Evolutionary conservation across 1,140 invertebrate species (phyloP), one percentile per base, ranked within the genome.

Genomic region (Drosophila dunni): DNA sequence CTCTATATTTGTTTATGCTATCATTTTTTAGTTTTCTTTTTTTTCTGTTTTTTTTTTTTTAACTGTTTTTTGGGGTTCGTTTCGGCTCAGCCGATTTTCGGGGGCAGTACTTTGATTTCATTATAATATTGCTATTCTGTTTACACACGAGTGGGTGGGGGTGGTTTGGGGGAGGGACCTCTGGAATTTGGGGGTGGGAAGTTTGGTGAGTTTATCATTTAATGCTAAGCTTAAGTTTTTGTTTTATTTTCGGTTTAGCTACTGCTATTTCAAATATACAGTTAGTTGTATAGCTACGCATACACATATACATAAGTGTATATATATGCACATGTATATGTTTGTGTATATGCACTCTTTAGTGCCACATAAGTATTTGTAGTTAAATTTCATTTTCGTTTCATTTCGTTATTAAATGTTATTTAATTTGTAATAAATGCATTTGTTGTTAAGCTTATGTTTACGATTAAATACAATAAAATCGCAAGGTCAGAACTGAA

Each of bases 111-210:
- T 68, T 81, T 66, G 24, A 65, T 40, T 75, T 57, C 36, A 7
- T 68, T 64, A 29, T 29, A 36, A 79, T 88, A 86, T 86, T 86
- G 82, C 82, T 86, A 85, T 85, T 85, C 70, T 72, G 70, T 85
- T 85, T 29, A 70, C 80, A 79, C 38, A 60, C 48, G 33, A 34
- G 11, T 60, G 17, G 29, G 48, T 1, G 20, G 20, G 50, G 33
- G 9, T 2, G n/a, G 48, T 33, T n/a, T 1, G 2, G 48, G 48
- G 46, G 24, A 4, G 24, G 44, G 17, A 17, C 17, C 4, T 4
- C 24, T 11, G 29, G 48, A 34, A 29, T 34, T 42, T 46, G 6
- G 13, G 15, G 13, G 17, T 20, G 34, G 50, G 20, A 53, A n/a
- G 36, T 38, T 29, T 66, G 64, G 33, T 62, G 50, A 51, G 42